phyloP scores from a whole-genome alignment of 2,888 invertebrate genomes.

The Mesopsocus fuscifrons region DNA sequence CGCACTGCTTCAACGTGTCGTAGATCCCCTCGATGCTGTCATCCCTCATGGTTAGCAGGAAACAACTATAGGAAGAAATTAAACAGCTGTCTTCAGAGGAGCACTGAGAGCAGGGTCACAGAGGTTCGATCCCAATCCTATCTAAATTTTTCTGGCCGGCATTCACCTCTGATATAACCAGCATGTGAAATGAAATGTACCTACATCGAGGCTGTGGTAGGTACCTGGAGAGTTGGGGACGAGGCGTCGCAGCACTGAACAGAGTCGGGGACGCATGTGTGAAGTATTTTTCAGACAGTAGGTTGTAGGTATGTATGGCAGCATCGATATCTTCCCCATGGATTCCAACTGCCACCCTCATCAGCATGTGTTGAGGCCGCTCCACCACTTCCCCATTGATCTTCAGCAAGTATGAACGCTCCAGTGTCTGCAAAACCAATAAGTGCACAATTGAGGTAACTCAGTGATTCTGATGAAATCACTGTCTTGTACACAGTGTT shows the following conservation, averaged over 20 bases:
- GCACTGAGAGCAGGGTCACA: not conserved
- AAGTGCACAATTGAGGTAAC: conserved; percentile 3
- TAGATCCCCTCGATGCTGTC: conserved; percentile 95
- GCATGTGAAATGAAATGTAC: too few species aligned
- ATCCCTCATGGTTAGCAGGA: conserved; percentile 79
- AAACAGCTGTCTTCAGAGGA: too few species aligned
- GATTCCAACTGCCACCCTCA: conserved; percentile 93
- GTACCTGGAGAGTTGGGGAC: conserved; percentile 79
- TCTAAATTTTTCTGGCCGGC: too few species aligned
- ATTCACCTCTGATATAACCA: too few species aligned
- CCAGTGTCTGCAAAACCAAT: conserved; percentile 60
- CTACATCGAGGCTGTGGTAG: too few species aligned
- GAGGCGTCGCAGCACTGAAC: conserved; percentile 81
- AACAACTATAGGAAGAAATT: conserved; percentile 44
- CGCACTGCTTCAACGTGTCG: conserved; percentile 79
- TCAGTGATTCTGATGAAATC: too few species aligned
- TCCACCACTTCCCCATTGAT: conserved; percentile 85
- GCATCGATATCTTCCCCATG: conserved; percentile 84
- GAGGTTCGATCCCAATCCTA: not conserved
- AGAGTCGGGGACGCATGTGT: conserved; percentile 97
- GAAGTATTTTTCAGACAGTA: conserved; percentile 86
- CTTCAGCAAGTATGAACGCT: conserved; percentile 84
- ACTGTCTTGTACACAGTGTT: too few species aligned
- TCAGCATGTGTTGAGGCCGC: conserved; percentile 95
- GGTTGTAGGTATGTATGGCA: conserved; percentile 89